Evolutionary conservation across 2,888 invertebrate species (phyloP).

Genomic region (Agonum fuliginosum): DNA sequence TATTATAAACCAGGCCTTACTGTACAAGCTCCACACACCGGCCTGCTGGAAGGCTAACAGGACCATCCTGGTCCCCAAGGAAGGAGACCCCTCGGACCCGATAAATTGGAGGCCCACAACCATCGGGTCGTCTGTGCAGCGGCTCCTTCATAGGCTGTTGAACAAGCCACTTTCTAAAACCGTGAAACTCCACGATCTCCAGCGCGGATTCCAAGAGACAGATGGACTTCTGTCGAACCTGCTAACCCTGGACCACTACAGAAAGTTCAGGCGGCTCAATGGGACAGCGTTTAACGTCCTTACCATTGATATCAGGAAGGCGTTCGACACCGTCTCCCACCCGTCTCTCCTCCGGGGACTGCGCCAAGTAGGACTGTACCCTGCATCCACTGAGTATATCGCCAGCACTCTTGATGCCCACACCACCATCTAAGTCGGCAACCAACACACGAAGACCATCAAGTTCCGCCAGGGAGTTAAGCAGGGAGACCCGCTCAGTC

Average conservation of each 20-base stretch:
- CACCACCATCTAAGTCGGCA: constrained; percentile 63
- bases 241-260: constrained; percentile 65
- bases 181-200: constrained; percentile 61
- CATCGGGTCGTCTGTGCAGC: constrained; percentile 63
- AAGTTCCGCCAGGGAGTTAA: constrained; percentile 67
- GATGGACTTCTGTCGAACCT: constrained; percentile 69
- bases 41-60: neutral
- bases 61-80: constrained; percentile 62
- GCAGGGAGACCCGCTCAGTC: constrained; percentile 71
- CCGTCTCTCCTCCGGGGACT: too few relatives aligned
- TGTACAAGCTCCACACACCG: constrained; percentile 22
- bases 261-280: constrained; percentile 64
- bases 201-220: constrained; percentile 66
- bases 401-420: constrained; percentile 63
- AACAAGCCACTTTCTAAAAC: constrained; percentile 55
- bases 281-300: constrained; percentile 67
- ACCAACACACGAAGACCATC: too few relatives aligned
- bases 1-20: too few relatives aligned
- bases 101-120: constrained; percentile 67
- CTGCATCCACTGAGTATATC: neutral
- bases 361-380: neutral
- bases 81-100: constrained; percentile 59
- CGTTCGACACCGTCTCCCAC: neutral
- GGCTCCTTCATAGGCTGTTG: constrained; percentile 65
- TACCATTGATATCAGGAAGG: constrained; percentile 69